These are phyloP conservation scores for Anagyrus pseudococci DNA, from an alignment of 2,888 invertebrate species.

Conservation along the genomic window DNA sequence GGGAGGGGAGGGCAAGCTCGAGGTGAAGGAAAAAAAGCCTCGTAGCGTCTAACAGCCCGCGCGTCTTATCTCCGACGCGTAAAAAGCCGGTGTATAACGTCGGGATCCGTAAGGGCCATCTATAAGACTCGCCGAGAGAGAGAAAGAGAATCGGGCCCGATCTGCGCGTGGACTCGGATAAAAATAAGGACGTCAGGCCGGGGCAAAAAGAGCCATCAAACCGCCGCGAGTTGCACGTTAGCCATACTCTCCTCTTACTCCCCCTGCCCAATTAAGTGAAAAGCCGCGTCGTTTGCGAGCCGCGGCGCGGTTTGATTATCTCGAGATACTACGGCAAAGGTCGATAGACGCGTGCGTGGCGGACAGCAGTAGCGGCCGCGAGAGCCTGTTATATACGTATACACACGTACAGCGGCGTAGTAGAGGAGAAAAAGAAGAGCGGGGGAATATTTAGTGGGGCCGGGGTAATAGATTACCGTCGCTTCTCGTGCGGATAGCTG, in stretches of 20 bases:
- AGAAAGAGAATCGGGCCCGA: too few relatives aligned
- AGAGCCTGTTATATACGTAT: not conserved
- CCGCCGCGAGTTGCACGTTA: conserved; percentile 10
- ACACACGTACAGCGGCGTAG: too few relatives aligned
- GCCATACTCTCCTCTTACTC: too few relatives aligned
- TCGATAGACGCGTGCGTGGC: conserved; percentile 8
- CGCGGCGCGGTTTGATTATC: conserved; percentile 24
- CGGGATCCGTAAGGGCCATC: not conserved
- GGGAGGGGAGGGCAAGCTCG: too few relatives aligned
- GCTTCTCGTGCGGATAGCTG: not conserved
- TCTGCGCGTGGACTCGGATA: too few relatives aligned
- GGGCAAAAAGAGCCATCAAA: conserved; percentile 31
- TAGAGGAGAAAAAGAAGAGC: not conserved
- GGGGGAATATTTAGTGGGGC: conserved; percentile 16
- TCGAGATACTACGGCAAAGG: conserved; percentile 8
- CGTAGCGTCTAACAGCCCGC: not conserved
- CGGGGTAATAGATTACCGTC: conserved; percentile 22
- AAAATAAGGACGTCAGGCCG: too few relatives aligned
- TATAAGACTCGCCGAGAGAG: too few relatives aligned
- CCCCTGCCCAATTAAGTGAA: conserved; percentile 34
- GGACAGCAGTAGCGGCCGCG: not conserved
- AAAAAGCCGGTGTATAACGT: not conserved
- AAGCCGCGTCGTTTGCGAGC: conserved; percentile 4
- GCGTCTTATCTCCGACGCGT: conserved; percentile 7
- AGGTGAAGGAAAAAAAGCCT: not conserved